Base-by-base conservation (phyloP, 2,797 vertebrate species). In the Malacoctenus gilli region DNA sequence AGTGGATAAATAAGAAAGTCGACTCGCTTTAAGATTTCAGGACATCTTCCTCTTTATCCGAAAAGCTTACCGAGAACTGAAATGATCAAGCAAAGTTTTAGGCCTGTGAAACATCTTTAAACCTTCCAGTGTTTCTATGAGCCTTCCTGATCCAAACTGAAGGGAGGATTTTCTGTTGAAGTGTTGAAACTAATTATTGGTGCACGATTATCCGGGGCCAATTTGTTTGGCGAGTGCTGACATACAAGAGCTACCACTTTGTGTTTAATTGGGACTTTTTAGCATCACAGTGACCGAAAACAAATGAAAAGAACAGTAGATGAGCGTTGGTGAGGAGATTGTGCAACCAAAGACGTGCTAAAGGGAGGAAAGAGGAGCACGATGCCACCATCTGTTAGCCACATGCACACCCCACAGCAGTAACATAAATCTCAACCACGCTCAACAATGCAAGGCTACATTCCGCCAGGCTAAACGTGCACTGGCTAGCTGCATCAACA, bases 301-400 rank as follows among this genome's bases (percentile, higher is more conserved):
- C 6, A 8, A 53, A 46, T 12, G 21, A 16, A 44, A 72, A 62
- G 43, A 78, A 38, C 18, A 59, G 15, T 42, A 60, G 58, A 54
- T 51, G 41, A 32, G 36, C 59, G 55, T 30, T 14, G 31, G 68
- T 36, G 40, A 53, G 7, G 68, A 25, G 60, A 40, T 41, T 51
- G 58, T 64, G 53, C 70, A 68, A 79, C 73, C 58, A 49, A 56
- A 34, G 72, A 70, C 79, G 77, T 82, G 79, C 56, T 6, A 60
- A 85, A 51, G 58, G 55, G 74, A 28, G 25, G 78, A 63, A 75
- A 79, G 74, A 87, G 37, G 72, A 86, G 77, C 72, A 63, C 42
- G 80, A 89, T 89, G 87, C 86, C 86, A 84, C 88, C 92, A 93
- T 93, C 91, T 93, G 92, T 83, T 90, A 89, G 83, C 91, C 92